These are phyloP conservation scores for Pterostichus madidus DNA, from an alignment of 2,888 invertebrate species.

Conservation along the genomic window DNA sequence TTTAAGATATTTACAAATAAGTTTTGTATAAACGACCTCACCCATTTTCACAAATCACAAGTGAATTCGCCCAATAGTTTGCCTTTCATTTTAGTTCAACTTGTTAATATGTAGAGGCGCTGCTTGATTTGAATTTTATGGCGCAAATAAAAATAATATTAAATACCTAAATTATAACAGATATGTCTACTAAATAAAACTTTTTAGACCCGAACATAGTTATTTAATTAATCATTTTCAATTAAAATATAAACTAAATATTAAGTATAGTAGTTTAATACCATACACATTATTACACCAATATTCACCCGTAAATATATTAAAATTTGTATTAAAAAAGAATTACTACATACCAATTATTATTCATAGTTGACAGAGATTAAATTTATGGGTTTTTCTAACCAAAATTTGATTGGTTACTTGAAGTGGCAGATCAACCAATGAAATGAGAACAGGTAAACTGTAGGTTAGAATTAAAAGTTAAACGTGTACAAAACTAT, in stretches of 20 bases:
- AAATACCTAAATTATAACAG: not conserved
- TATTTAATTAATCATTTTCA: no score
- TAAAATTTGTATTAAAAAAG: no score
- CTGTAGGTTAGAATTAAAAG: constrained; percentile 59
- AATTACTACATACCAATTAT: no score
- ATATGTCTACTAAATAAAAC: not conserved
- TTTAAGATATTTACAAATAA: constrained; percentile 51
- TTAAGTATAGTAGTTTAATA: no score
- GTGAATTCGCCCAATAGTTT: constrained; percentile 57
- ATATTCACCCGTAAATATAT: no score
- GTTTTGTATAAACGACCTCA: constrained; percentile 19
- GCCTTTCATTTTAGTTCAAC: constrained; percentile 61
- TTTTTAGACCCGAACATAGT: no score
- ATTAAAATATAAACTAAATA: no score
- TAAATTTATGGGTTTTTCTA: constrained; percentile 19
- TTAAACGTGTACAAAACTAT: constrained; percentile 58
- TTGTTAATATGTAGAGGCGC: constrained; percentile 28
- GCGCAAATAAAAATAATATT: constrained; percentile 37
- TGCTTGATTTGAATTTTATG: constrained; percentile 7
- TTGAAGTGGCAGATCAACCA: constrained; percentile 25
- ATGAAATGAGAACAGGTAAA: constrained; percentile 53
- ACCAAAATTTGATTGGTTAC: constrained; percentile 33
- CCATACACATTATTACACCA: no score
- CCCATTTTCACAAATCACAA: constrained; percentile 32
- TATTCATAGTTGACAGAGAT: not conserved